These are phyloP conservation scores for Cyanoderma ruficeps DNA, from an alignment of 2,113 vertebrate species.

Conservation along the genomic window DNA sequence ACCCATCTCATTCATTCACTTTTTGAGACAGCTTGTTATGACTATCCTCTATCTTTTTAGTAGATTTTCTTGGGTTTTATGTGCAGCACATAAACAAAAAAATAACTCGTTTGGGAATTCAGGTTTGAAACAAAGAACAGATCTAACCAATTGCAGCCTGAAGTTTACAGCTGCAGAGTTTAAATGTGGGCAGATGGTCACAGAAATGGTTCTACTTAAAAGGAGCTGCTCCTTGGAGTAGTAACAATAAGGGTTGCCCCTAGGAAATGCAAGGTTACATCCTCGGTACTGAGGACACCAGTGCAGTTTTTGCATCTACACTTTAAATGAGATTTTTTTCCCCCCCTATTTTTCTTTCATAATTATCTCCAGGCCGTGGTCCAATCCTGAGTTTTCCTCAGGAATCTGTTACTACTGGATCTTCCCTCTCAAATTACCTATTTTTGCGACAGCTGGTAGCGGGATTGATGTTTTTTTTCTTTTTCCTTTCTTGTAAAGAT, in stretches of 20 bases:
- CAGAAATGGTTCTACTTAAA: not conserved
- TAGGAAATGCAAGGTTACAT: not conserved
- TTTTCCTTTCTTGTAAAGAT: not conserved
- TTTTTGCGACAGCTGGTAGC: not conserved
- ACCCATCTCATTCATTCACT: not conserved
- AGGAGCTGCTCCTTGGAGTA: not conserved
- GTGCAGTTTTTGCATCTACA: not conserved
- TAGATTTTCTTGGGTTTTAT: not conserved
- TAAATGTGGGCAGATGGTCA: not conserved
- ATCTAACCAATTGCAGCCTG: not conserved
- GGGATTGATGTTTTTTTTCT: not conserved
- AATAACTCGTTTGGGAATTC: not conserved
- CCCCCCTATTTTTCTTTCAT: not conserved
- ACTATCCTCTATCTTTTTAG: not conserved
- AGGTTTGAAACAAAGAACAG: not conserved
- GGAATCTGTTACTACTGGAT: not conserved
- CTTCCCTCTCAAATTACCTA: not conserved
- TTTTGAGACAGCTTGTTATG: not conserved
- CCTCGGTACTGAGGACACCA: not conserved
- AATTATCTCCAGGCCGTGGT: not conserved
- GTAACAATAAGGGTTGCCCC: not conserved
- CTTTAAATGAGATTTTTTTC: not conserved
- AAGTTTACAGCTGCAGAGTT: not conserved
- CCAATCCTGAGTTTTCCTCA: not conserved
- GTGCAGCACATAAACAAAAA: not conserved